Evolutionary conservation across 2,113 vertebrate species (phyloP).

Genomic region (Sturnus vulgaris): DNA sequence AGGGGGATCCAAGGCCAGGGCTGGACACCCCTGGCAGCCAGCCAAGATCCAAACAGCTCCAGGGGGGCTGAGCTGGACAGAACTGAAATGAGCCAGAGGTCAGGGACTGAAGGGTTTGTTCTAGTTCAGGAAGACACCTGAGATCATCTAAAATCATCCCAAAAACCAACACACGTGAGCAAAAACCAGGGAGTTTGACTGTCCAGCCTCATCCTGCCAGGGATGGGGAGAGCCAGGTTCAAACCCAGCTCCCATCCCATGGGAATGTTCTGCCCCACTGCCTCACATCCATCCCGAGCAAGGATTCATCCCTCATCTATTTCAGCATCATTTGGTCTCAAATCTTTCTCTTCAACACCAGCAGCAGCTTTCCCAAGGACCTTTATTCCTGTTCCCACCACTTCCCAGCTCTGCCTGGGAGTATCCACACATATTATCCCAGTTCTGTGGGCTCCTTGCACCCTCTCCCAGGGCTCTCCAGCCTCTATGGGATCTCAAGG

Average conservation of each 20-base stretch:
- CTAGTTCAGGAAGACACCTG: accelerated
- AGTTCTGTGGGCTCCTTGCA: background rate
- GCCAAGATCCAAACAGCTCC: accelerated
- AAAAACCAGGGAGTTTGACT: accelerated
- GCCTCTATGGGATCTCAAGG: accelerated
- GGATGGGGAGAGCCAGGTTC: background rate
- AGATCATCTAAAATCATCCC: background rate
- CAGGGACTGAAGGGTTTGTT: background rate
- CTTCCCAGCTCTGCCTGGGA: background rate
- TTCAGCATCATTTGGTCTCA: background rate
- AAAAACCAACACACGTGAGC: accelerated
- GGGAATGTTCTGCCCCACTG: background rate
- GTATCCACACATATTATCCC: accelerated
- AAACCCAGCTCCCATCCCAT: background rate
- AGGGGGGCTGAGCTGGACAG: accelerated
- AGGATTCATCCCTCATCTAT: background rate
- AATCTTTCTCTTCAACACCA: background rate
- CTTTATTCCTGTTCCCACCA: background rate
- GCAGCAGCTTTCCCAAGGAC: background rate
- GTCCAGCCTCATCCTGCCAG: background rate
- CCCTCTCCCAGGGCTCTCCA: background rate
- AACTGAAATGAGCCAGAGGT: background rate
- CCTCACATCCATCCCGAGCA: accelerated
- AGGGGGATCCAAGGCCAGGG: accelerated
- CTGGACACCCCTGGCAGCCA: background rate